Conservation (phyloP, 1,140 invertebrate genomes). For the Heliconius congener region DNA sequence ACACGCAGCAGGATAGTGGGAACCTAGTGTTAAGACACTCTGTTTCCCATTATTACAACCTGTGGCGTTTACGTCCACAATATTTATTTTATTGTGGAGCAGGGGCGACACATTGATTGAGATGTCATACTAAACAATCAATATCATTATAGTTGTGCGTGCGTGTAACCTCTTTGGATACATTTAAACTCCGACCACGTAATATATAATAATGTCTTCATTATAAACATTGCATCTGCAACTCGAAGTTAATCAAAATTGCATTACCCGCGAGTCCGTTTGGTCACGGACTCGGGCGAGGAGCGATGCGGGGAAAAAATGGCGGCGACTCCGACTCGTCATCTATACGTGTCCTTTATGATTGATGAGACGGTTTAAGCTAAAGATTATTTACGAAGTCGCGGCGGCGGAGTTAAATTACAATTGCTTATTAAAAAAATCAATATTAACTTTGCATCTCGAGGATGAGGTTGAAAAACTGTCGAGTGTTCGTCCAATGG, state of each 20-base stretch:
- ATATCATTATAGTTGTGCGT: neutral
- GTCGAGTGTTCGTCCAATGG: conserved; percentile 60
- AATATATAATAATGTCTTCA: conserved; percentile 63
- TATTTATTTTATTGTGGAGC: neutral
- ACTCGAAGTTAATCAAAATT: conserved; percentile 72
- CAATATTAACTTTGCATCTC: conserved; percentile 44
- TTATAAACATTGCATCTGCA: conserved; percentile 51
- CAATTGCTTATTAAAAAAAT: conserved; percentile 34
- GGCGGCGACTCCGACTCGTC: conserved; percentile 42
- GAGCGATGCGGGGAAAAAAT: conserved; percentile 53
- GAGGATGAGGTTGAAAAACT: conserved; percentile 26
- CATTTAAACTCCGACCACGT: conserved; percentile 47
- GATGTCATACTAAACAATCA: neutral
- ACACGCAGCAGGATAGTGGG: no score
- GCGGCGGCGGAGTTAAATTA: conserved; percentile 20
- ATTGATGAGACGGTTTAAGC: conserved; percentile 55
- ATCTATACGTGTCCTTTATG: conserved; percentile 51
- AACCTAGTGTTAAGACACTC: no score
- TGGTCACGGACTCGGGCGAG: conserved; percentile 59
- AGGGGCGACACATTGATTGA: neutral
- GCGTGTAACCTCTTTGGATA: conserved; percentile 28
- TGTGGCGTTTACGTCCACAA: no score
- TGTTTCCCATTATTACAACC: no score
- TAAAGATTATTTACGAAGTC: conserved; percentile 36
- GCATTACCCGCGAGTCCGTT: conserved; percentile 64